A percentile compares a stretch with the other conserved stretches of the same genome.
Conservation (phyloP, 1,140 invertebrate species). For the Pissodes strobi region DNA sequence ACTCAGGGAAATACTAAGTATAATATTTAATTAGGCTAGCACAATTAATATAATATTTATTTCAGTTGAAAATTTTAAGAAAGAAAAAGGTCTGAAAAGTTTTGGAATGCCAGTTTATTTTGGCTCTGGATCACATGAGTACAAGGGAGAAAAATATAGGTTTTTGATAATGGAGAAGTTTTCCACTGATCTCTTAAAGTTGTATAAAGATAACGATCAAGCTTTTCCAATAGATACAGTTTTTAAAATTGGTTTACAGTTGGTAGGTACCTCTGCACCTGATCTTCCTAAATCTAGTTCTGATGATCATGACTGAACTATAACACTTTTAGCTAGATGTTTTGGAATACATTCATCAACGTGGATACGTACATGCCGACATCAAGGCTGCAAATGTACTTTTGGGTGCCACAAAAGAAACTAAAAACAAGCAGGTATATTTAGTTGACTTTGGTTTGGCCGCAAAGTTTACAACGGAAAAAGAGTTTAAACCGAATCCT, state of each 20-base stretch:
- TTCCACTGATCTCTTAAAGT: conserved; percentile 85
- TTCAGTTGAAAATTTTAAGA: conserved; percentile 79
- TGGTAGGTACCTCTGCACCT: conserved; percentile 77
- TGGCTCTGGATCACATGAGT: conserved; percentile 80
- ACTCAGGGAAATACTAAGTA: too few relatives aligned
- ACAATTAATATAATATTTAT: conserved; percentile 42
- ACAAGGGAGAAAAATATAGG: conserved; percentile 77
- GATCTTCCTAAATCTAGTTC: too few relatives aligned
- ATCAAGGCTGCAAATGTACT: conserved; percentile 92
- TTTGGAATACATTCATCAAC: conserved; percentile 85
- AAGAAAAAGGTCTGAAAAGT: conserved; percentile 69
- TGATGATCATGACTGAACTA: too few relatives aligned
- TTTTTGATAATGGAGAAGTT: conserved; percentile 92
- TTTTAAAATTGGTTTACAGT: conserved; percentile 81
- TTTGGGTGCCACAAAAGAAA: conserved; percentile 53
- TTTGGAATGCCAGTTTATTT: conserved; percentile 87
- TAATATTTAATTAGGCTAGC: too few relatives aligned
- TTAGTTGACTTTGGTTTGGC: conserved; percentile 95
- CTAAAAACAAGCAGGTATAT: conserved; percentile 74
- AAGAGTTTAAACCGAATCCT: conserved; percentile 83
- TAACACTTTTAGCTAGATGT: conserved; percentile 77
- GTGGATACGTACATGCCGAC: conserved; percentile 88
- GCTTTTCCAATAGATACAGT: conserved; percentile 74
- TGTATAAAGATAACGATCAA: conserved; percentile 73
- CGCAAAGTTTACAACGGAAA: conserved; percentile 70